Conservation (phyloP, 1,140 invertebrate genomes). For the Leptopilina boulardi region DNA sequence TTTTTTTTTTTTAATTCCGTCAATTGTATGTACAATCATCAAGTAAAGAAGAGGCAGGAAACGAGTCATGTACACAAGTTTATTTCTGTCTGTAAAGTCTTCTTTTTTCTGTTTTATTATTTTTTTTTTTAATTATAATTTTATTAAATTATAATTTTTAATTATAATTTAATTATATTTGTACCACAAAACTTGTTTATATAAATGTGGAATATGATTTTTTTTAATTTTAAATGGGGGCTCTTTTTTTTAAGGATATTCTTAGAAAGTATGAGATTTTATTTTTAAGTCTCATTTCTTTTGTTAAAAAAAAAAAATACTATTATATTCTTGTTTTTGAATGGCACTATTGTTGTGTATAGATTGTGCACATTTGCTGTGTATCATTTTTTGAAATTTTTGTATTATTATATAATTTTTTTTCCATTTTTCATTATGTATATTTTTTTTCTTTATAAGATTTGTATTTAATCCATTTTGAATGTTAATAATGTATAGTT, state of each 20-base stretch:
- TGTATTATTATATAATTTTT: constrained; percentile 59
- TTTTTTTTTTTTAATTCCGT: too few relatives aligned
- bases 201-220: neutral
- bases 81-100: constrained; percentile 29
- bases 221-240: neutral
- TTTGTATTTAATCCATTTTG: constrained; percentile 66
- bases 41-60: constrained; percentile 23
- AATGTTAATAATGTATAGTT: constrained; percentile 73
- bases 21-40: neutral
- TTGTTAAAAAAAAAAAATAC: constrained; percentile 7
- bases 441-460: constrained; percentile 54
- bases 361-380: constrained; percentile 65
- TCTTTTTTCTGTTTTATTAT: neutral
- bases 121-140: too few relatives aligned
- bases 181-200: neutral
- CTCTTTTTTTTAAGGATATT: neutral
- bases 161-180: neutral
- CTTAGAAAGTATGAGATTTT: constrained; percentile 3
- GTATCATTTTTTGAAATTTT: constrained; percentile 59
- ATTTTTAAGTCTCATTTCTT: neutral
- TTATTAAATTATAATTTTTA: too few relatives aligned
- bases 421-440: constrained; percentile 63
- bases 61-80: constrained; percentile 44
- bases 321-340: constrained; percentile 33
- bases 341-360: constrained; percentile 64